Evolutionary conservation across 2,888 invertebrate species (phyloP), one percentile per base, ranked within the genome.

Genomic region (Eupelmus urozonus): DNA sequence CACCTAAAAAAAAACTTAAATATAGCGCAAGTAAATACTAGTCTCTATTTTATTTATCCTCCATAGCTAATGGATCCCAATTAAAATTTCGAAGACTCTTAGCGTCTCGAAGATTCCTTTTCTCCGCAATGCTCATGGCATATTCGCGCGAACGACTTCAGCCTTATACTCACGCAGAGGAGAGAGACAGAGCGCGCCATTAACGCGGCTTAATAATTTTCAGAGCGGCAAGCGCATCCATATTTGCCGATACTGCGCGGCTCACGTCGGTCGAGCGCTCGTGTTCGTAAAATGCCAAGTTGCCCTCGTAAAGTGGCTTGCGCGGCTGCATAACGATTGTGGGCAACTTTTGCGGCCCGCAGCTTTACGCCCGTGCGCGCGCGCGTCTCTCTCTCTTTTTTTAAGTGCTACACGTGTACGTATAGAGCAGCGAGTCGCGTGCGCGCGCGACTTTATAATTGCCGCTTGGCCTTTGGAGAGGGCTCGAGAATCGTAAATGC

Each of bases 141-240:
- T 34, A 3, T 51, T 55, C 20, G 13, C 20, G 18, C 49, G 40
- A 42, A 57, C 13, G 34, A 7, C 25, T 45, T n/a, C 49, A 45
- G 9, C 42, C 4, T 34, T 60, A 55, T 53, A 27, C 40, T n/a
- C 51, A 18, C 53, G 11, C 13, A 20, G 25, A 4, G 13, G 45
- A 16, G 40, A 51, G 25, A 23, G 51, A 5, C 13, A 42, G 42
- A 49, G 40, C 67, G 40, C 29, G 55, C 42, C 42, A 40, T 69
- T 57, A 45, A 69, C 29, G 51, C 18, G 23, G 29, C 62, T 20
- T 62, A 71, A 60, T 71, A 60, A 67, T 67, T 75, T 60, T 45
- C 7, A 71, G n/a, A n/a, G 29, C 18, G 51, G 3, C 42, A 45
- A 51, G 5, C 25, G 16, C 29, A n/a, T 59, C 20, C n/a, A 51